Conservation (phyloP, 2,888 invertebrate species). For the Napeogenes sylphis region DNA sequence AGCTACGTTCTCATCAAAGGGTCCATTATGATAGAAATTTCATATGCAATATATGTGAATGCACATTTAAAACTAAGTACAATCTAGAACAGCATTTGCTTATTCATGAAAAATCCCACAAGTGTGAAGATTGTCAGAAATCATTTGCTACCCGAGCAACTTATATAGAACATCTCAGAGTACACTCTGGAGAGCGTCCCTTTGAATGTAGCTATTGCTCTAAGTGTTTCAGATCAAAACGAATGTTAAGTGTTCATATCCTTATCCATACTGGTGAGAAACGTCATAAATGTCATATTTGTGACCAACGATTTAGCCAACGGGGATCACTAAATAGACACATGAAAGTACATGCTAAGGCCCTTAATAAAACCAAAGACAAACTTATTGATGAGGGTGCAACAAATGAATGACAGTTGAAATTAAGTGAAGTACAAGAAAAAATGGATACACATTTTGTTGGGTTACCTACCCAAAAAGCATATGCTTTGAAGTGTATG, state of each 20-base stretch:
- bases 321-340: constrained; percentile 65
- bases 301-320: constrained; percentile 65
- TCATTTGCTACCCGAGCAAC: constrained; percentile 52
- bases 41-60: constrained; percentile 62
- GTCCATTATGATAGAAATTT: constrained; percentile 57
- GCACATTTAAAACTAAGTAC: constrained; percentile 62
- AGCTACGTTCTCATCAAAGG: constrained; percentile 50
- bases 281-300: constrained; percentile 60
- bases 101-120: constrained; percentile 58
- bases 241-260: constrained; percentile 58
- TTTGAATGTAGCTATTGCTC: constrained; percentile 55
- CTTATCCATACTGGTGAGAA: constrained; percentile 68
- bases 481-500: too few species aligned
- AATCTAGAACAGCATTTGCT: constrained; percentile 63
- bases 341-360: constrained; percentile 62
- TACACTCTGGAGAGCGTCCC: constrained; percentile 65
- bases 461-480: too few species aligned
- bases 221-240: constrained; percentile 60
- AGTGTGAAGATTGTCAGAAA: constrained; percentile 65
- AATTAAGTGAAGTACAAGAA: too few species aligned
- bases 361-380: constrained; percentile 7
- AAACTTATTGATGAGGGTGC: neutral
- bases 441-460: too few species aligned
- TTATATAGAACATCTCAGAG: constrained; percentile 59
- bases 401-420: too few species aligned